Conservation (phyloP, 2,888 invertebrate genomes). For the Drosophila quinaria region DNA sequence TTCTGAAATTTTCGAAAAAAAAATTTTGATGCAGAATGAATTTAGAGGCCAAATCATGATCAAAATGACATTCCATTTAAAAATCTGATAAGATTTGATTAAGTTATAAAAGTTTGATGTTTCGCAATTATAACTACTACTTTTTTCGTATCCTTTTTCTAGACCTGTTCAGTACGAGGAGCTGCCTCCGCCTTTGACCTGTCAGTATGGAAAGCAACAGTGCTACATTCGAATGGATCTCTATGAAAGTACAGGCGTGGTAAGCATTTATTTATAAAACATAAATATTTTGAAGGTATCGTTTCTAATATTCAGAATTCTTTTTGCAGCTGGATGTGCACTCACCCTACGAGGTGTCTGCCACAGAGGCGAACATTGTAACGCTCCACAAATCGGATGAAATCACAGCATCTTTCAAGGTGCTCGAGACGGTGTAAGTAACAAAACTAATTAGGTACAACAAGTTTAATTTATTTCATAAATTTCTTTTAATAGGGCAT, state of each 20-base stretch:
- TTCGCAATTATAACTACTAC: too few species aligned
- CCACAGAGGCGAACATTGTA: constrained; percentile 76
- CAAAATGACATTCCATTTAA: too few species aligned
- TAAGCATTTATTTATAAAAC: constrained; percentile 39
- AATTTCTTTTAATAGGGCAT: constrained; percentile 64
- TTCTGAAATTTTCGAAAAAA: too few species aligned
- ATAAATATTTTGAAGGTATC: constrained; percentile 38
- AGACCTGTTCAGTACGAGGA: constrained; percentile 61
- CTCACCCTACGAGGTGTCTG: constrained; percentile 84
- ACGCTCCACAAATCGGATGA: constrained; percentile 82
- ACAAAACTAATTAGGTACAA: too few species aligned
- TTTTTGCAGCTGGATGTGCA: constrained; percentile 81
- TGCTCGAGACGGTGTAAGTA: constrained; percentile 84
- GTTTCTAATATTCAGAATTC: background rate
- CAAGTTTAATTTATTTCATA: background rate
- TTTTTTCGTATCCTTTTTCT: background rate
- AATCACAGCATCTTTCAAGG: constrained; percentile 83
- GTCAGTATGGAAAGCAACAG: constrained; percentile 83
- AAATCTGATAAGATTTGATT: too few species aligned
- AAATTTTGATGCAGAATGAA: too few species aligned
- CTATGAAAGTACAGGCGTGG: constrained; percentile 82
- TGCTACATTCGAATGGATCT: constrained; percentile 84
- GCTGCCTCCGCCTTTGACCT: constrained; percentile 70
- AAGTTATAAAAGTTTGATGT: too few species aligned
- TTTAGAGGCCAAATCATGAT: too few species aligned